Base-by-base conservation (phyloP, 2,113 vertebrate species). In the Syngnathus typhle region DNA sequence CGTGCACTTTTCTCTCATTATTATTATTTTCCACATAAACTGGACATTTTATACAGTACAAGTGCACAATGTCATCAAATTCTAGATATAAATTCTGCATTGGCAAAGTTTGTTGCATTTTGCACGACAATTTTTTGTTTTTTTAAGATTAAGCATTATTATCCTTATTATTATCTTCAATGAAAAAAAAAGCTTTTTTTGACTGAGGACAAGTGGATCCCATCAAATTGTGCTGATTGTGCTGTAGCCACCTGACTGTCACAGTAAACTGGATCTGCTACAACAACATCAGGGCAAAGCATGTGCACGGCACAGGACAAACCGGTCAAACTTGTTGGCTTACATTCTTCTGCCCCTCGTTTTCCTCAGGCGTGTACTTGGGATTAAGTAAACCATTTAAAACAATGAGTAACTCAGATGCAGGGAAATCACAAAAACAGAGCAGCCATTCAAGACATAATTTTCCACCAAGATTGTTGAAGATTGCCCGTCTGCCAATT, bases 251-350 rank as follows among this genome's bases (percentile, higher is more conserved):
- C 7, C 13, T 6, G 11, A 27, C 1, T 54, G 23, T 21, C 61
- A 60, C 44, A 0, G 6, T 2, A 16, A 55, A 46, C 39, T 13
- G 15, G 15, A 32, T 51, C 7, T 64, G 39, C 1, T 46, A 46
- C 4, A 2, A 8, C 60, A 21, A 15, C 41, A 6, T 64, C 55
- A 43, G 55, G 21, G 21, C 19, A 9, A 0, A 65, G 46, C n/a
- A 56, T 69, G 62, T 5, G 69, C 67, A 52, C 44, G 59, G 52
- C 4, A 8, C 70, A 62, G 36, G 78, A 80, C 72, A 75, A 86
- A 74, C 84, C 0, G 15, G 85, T 80, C 46, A 0, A 2, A 72
- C 88, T 56, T 15, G 85, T 74, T 56, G 1, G 58, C 49, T 5
- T 0, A 27, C 74, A 74, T 87, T 85, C 73, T 47, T 76, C 49